Evolutionary conservation across 92 coral and sea anemone genomes (phyloP).

Genomic region (Actinostola sp.): DNA sequence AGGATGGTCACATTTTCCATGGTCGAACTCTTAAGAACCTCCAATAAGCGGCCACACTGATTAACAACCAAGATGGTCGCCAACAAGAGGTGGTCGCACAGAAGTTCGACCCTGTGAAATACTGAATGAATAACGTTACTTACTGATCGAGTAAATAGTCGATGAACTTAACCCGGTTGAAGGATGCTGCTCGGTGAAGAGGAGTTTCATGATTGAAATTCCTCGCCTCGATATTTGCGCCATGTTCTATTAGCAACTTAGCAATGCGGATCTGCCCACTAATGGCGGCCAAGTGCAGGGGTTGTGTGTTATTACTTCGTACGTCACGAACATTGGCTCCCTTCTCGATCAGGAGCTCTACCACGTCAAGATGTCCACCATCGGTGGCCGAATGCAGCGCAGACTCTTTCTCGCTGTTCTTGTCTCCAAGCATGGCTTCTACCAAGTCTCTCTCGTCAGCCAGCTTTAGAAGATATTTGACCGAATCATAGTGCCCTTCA

Average conservation of each 20-base stretch:
- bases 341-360: constrained; percentile 69
- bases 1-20: too few relatives aligned
- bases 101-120: too few relatives aligned
- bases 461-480: constrained; percentile 46
- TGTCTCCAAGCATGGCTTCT: constrained; percentile 59
- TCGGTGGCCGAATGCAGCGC: constrained; percentile 90
- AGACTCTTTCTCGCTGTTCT: constrained; percentile 79
- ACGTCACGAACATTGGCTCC: constrained; percentile 88
- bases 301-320: constrained; percentile 78
- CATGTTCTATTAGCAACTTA: constrained; percentile 60
- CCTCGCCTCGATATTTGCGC: constrained; percentile 91
- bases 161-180: constrained; percentile 65
- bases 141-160: constrained; percentile 70
- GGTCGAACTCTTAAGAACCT: too few relatives aligned
- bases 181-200: constrained; percentile 87
- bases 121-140: background rate
- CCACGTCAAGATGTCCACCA: constrained; percentile 73
- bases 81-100: too few relatives aligned
- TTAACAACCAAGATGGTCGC: too few relatives aligned
- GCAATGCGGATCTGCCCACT: constrained; percentile 82
- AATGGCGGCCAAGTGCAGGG: constrained; percentile 93
- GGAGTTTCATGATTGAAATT: constrained; percentile 94
- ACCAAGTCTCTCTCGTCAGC: constrained; percentile 43
- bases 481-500: constrained; percentile 74
- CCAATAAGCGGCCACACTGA: too few relatives aligned